Conservation (phyloP, 2,888 invertebrate genomes). For the Taphrorychus bicolor region DNA sequence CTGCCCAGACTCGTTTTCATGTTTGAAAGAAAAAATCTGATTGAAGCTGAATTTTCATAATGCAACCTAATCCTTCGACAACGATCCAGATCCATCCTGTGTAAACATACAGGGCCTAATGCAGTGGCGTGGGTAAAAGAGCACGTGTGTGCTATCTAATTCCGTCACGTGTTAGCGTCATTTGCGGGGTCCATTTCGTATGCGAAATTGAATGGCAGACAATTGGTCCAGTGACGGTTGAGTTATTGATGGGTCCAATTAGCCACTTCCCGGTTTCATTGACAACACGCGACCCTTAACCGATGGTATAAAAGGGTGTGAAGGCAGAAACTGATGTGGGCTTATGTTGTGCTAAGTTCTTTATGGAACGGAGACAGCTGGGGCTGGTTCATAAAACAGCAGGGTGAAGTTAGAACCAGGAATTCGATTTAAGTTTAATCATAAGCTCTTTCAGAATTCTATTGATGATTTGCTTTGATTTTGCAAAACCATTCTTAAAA, state of each 20-base stretch:
- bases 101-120: conserved; percentile 19
- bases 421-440: no score
- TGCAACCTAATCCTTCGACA: no score
- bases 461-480: not conserved
- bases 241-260: conserved; percentile 26
- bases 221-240: conserved; percentile 26
- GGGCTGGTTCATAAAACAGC: no score
- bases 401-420: no score
- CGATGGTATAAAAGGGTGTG: not conserved
- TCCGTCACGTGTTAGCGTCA: conserved; percentile 20
- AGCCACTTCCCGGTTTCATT: conserved; percentile 1
- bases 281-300: not conserved
- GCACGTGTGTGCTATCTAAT: conserved; percentile 26
- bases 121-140: conserved; percentile 22
- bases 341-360: no score
- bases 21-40: no score
- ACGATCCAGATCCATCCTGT: conserved; percentile 3
- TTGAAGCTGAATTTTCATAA: no score
- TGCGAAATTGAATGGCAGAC: conserved; percentile 19
- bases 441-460: not conserved
- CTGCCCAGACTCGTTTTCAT: no score
- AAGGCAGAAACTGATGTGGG: not conserved
- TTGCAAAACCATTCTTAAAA: no score
- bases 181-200: conserved; percentile 10
- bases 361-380: no score